These are phyloP conservation scores for Neoniphon sammara DNA, from an alignment of 2,797 vertebrate species.

Conservation along the genomic window DNA sequence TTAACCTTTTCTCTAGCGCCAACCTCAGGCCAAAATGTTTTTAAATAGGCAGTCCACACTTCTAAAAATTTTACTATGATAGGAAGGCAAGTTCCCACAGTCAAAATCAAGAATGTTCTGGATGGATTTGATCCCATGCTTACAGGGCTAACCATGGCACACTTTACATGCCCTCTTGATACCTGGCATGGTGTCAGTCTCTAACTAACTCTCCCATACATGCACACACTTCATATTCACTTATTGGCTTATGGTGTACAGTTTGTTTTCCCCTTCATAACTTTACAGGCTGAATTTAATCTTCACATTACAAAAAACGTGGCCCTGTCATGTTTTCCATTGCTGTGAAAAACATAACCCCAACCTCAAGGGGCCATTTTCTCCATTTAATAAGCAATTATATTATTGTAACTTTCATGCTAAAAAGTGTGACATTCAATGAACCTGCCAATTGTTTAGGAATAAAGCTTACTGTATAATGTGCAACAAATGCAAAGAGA, in stretches of 20 bases:
- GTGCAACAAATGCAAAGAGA: slow-evolving; percentile 24
- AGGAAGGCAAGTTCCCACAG: not conserved
- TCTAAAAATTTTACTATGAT: too few species aligned
- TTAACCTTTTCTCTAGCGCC: too few species aligned
- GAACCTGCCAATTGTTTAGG: slow-evolving; percentile 55
- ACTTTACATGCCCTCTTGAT: not conserved
- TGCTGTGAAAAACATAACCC: slow-evolving; percentile 29
- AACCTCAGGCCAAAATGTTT: too few species aligned
- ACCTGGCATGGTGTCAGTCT: not conserved
- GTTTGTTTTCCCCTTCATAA: slow-evolving; percentile 30
- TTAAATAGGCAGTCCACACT: too few species aligned
- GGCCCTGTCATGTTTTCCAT: slow-evolving; percentile 69
- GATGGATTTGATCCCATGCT: not conserved
- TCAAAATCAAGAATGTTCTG: not conserved
- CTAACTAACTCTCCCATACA: not conserved
- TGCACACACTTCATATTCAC: not conserved
- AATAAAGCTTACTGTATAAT: slow-evolving; percentile 47
- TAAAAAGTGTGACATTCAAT: slow-evolving; percentile 57
- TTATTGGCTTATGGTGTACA: slow-evolving; percentile 18
- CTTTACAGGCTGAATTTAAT: slow-evolving; percentile 28
- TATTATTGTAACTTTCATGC: slow-evolving; percentile 15
- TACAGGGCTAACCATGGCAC: not conserved
- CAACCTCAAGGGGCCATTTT: slow-evolving; percentile 42
- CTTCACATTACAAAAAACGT: slow-evolving; percentile 46
- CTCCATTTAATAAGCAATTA: slow-evolving; percentile 15